Percentiles rank a stretch among this genome's conserved stretches.
phyloP scores from a whole-genome alignment of 2,113 vertebrate species.

The Prolemur simus region DNA sequence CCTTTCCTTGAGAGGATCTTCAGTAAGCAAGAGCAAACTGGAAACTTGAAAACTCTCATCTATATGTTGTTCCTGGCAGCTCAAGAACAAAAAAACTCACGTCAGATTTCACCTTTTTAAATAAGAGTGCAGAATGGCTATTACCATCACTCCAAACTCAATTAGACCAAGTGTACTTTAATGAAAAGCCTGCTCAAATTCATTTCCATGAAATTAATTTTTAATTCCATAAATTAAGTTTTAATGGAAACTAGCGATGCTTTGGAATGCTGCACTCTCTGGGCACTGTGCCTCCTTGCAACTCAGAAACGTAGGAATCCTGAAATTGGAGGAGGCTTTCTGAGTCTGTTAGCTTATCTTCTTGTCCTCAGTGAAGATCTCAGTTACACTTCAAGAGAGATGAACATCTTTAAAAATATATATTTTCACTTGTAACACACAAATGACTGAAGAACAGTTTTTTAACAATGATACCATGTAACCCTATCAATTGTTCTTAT shows the following conservation, averaged over 20 bases:
- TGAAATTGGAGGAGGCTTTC: background rate
- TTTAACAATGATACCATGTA: background rate
- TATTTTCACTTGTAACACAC: background rate
- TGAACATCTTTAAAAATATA: background rate
- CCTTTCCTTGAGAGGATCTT: background rate
- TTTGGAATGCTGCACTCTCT: background rate
- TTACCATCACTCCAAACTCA: constrained; percentile 40
- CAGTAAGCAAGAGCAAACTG: background rate
- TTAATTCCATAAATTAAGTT: constrained; percentile 65
- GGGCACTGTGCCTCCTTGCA: background rate
- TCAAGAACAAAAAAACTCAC: background rate
- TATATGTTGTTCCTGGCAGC: background rate
- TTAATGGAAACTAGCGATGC: constrained; percentile 45
- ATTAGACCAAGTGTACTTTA: constrained; percentile 46
- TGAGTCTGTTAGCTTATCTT: background rate
- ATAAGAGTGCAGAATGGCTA: background rate
- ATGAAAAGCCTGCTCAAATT: constrained; percentile 56
- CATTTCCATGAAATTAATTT: constrained; percentile 72
- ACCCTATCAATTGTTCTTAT: background rate
- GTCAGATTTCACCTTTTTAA: background rate
- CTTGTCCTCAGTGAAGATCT: background rate
- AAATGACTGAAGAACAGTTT: background rate
- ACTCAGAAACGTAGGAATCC: background rate
- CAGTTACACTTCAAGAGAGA: background rate
- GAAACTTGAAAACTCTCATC: background rate